phyloP scores from a whole-genome alignment of 2,888 invertebrate species.

The Drosophila trichaetosa region DNA sequence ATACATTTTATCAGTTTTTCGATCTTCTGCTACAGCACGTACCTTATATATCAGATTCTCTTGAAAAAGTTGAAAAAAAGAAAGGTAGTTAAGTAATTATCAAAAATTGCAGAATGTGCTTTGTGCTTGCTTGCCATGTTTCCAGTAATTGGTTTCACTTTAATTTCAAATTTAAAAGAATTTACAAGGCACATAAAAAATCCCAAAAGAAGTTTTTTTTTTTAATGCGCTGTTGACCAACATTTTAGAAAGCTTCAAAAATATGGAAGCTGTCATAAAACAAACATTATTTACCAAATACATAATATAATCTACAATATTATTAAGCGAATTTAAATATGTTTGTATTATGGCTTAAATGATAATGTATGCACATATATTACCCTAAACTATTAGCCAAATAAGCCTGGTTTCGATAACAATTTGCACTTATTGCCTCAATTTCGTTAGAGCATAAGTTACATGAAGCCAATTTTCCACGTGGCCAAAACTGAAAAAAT shows the following conservation, averaged over 20 bases:
- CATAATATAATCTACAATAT: slow-evolving; percentile 5
- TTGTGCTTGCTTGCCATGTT: neutral
- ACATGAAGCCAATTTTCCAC: slow-evolving; percentile 62
- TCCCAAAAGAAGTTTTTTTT: neutral
- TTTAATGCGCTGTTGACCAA: slow-evolving; percentile 21
- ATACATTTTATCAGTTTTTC: neutral
- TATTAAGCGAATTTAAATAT: neutral
- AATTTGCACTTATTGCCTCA: slow-evolving; percentile 24
- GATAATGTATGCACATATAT: neutral
- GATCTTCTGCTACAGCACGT: neutral
- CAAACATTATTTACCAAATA: neutral
- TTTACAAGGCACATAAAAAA: slow-evolving; percentile 1
- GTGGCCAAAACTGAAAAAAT: slow-evolving; percentile 54
- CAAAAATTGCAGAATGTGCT: neutral
- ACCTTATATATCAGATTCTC: neutral
- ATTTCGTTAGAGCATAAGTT: slow-evolving; percentile 29
- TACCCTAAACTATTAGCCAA: slow-evolving; percentile 1
- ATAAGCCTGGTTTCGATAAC: slow-evolving; percentile 21
- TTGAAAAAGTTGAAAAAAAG: neutral
- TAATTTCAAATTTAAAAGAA: slow-evolving; percentile 2
- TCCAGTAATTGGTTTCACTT: slow-evolving; percentile 12
- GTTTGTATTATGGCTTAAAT: neutral
- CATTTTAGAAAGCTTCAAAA: slow-evolving; percentile 33
- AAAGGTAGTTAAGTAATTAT: neutral
- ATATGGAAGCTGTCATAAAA: neutral